A percentile compares a stretch with the other conserved stretches of the same genome.
phyloP scores from a whole-genome alignment of 2,797 vertebrate genomes.

The Sciurus vulgaris region DNA sequence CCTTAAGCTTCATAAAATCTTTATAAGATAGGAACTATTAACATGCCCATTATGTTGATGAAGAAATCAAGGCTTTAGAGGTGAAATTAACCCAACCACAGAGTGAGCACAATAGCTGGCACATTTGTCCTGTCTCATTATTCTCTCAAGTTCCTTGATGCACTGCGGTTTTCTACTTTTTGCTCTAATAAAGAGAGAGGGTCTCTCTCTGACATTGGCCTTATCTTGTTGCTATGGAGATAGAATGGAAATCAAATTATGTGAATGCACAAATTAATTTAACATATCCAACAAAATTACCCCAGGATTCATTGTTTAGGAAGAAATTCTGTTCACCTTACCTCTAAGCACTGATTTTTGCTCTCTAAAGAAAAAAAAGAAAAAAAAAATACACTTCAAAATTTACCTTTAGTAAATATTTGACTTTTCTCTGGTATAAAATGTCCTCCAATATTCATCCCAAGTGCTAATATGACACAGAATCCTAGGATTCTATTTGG shows the following conservation, averaged over 20 bases:
- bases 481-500: neutral
- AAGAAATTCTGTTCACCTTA: neutral
- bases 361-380: neutral
- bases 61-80: neutral
- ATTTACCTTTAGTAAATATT: neutral
- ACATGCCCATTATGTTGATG: neutral
- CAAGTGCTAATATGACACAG: neutral
- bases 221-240: neutral
- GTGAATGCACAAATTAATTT: conserved; percentile 27
- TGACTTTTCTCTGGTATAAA: neutral
- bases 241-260: neutral
- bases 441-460: neutral
- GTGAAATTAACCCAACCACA: neutral
- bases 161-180: neutral
- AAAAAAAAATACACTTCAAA: neutral
- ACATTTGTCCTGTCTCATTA: neutral
- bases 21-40: neutral
- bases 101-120: neutral
- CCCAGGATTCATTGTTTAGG: neutral
- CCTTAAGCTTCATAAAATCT: neutral
- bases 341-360: neutral
- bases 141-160: neutral
- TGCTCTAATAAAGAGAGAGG: neutral
- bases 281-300: neutral
- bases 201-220: neutral